Evolutionary conservation across 64 coral and sea anemone genomes (phyloP).

Genomic region (Pachyseris speciosa): DNA sequence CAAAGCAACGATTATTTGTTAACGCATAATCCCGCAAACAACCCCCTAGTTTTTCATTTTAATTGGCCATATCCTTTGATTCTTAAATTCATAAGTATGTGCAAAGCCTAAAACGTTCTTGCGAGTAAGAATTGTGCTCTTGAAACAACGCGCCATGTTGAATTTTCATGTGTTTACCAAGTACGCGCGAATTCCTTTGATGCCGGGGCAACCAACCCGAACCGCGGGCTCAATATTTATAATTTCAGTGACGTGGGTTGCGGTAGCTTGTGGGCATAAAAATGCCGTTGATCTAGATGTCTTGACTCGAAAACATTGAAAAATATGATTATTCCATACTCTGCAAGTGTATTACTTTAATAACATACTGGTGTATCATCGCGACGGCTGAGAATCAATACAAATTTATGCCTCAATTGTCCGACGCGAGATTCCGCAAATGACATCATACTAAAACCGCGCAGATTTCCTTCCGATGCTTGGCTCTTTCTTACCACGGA

Average conservation of each 20-base stretch:
- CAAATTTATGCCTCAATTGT: background rate
- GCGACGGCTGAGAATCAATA: background rate
- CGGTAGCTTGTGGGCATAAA: too few species aligned
- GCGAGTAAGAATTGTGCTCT: background rate
- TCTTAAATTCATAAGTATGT: too few species aligned
- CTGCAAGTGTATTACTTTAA: background rate
- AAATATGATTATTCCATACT: background rate
- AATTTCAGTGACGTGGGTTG: background rate
- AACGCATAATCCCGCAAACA: too few species aligned
- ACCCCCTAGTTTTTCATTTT: too few species aligned
- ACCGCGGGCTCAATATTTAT: conserved; percentile 29
- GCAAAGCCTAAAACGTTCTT: background rate
- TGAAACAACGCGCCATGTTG: background rate
- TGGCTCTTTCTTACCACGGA: too few species aligned
- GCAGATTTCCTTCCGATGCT: too few species aligned
- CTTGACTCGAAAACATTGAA: too few species aligned
- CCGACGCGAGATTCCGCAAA: background rate
- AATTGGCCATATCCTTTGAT: too few species aligned
- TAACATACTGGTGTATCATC: background rate
- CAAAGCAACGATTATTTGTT: too few species aligned
- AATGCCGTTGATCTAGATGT: too few species aligned
- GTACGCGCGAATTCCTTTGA: conserved; percentile 24
- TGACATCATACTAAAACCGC: background rate
- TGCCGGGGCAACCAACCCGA: conserved; percentile 20
- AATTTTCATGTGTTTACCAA: background rate